Conservation (phyloP, 2,888 invertebrate genomes). For the Zootermopsis nevadensis region DNA sequence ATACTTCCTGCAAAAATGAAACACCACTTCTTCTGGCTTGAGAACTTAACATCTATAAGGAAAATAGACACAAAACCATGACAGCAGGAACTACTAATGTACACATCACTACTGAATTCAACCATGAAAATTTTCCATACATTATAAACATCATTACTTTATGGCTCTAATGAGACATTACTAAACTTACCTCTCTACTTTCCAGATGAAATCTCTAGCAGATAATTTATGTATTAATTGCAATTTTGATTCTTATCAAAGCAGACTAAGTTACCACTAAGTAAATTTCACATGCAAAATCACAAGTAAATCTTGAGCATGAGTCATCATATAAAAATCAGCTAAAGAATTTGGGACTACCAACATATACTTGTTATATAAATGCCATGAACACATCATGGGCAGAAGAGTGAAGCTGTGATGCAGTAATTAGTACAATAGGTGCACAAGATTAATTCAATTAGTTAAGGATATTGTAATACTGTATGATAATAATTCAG, state of each 20-base stretch:
- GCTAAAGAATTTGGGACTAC: slow-evolving; percentile 1
- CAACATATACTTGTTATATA: neutral
- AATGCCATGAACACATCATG: neutral
- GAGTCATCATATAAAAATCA: slow-evolving; percentile 29
- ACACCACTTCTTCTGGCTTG: neutral
- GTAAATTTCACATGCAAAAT: slow-evolving; percentile 17
- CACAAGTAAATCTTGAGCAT: slow-evolving; percentile 33
- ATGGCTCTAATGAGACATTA: neutral
- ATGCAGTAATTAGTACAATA: neutral
- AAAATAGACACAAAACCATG: neutral
- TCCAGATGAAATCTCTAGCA: neutral
- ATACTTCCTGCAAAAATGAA: slow-evolving; percentile 3
- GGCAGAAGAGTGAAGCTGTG: neutral
- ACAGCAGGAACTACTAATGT: neutral
- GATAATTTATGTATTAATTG: neutral
- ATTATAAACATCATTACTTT: neutral
- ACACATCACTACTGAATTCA: neutral
- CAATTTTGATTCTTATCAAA: neutral
- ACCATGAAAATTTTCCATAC: neutral
- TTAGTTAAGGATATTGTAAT: neutral
- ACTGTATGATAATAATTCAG: neutral
- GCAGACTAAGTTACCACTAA: neutral
- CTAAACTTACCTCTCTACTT: neutral
- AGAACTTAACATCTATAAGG: neutral
- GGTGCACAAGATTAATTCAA: neutral